Base-by-base conservation (phyloP, 2,888 invertebrate genomes). In the Cosmia trapezina region DNA sequence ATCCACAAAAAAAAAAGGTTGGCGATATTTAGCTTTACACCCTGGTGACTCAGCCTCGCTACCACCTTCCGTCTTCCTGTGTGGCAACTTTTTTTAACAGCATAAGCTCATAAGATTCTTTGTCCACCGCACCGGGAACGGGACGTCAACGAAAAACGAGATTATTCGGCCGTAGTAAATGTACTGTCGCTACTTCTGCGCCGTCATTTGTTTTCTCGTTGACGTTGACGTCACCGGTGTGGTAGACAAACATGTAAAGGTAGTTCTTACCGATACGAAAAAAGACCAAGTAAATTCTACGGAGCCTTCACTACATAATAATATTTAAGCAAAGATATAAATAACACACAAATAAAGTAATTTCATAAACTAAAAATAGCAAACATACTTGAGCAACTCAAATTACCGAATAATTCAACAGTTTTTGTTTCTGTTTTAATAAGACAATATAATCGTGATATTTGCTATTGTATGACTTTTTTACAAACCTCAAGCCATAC, bases 391-490 rank as follows among this genome's bases (percentile, higher is more conserved):
- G 33, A 28, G 70, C 64, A 65, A 73, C 56, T 63, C 8, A 64
- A 70, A 49, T 68, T 47, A 70, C 45, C 57, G n/a, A 78, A 61
- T 66, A 65, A 43, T 41, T 59, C 51, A 67, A 11, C 66, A 63
- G 76, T 77, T 76, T 77, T 84, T 84, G 79, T 72, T 41, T 61
- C 22, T 41, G 33, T 77, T 68, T 82, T 86, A 86, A 86, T 85
- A 83, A 83, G 86, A 87, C 85, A 87, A 78, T 78, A 84, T 77
- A 77, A 78, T 83, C 67, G 22, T 47, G 75, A 72, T 77, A 75
- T 83, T 72, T 81, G 49, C 77, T 76, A 84, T 85, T 84, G 84
- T 84, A 61, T 45, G 53, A 60, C 56, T 79, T 84, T 79, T 82
- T 85, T 77, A 19, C 28, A 53, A 41, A 19, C 54, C n/a, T 12